Conservation (phyloP, 2,113 vertebrate species). For the Lophius piscatorius region DNA sequence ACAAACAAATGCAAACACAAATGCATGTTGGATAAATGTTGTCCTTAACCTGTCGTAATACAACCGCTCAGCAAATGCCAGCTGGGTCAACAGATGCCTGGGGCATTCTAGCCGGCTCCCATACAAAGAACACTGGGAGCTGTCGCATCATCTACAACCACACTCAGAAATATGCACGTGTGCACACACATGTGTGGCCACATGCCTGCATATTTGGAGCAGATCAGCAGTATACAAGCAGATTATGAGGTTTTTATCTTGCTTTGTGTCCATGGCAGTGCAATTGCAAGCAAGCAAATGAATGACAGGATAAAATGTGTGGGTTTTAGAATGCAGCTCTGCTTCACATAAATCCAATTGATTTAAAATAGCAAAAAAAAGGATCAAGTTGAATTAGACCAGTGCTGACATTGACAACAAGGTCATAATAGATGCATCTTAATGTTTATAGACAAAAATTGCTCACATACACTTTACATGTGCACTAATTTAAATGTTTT, state of each 20-base stretch:
- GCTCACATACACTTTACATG: no score
- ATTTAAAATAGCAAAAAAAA: constrained; percentile 1
- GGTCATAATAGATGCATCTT: not conserved
- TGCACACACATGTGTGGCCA: constrained; percentile 11
- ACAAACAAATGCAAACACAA: constrained; percentile 30
- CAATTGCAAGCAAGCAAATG: constrained; percentile 28
- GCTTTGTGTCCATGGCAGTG: constrained; percentile 35
- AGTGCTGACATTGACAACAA: not conserved
- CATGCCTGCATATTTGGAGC: constrained; percentile 50
- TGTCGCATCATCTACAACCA: constrained; percentile 25
- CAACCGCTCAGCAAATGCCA: constrained; percentile 68
- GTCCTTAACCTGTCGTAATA: constrained; percentile 67
- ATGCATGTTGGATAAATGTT: constrained; percentile 63
- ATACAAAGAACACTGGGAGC: constrained; percentile 56
- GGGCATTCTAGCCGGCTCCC: constrained; percentile 50
- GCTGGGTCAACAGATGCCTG: constrained; percentile 76
- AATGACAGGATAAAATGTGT: constrained; percentile 46
- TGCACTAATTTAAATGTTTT: no score
- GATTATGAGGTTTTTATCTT: constrained; percentile 72
- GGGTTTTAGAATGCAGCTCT: constrained; percentile 7
- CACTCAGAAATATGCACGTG: no score
- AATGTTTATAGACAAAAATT: constrained; percentile 1
- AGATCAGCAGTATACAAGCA: constrained; percentile 50
- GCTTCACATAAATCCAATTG: constrained; percentile 19
- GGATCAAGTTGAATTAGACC: constrained; percentile 15